These are phyloP conservation scores for Embiotoca jacksoni DNA, from an alignment of 2,113 vertebrate genomes.

Conservation along the genomic window DNA sequence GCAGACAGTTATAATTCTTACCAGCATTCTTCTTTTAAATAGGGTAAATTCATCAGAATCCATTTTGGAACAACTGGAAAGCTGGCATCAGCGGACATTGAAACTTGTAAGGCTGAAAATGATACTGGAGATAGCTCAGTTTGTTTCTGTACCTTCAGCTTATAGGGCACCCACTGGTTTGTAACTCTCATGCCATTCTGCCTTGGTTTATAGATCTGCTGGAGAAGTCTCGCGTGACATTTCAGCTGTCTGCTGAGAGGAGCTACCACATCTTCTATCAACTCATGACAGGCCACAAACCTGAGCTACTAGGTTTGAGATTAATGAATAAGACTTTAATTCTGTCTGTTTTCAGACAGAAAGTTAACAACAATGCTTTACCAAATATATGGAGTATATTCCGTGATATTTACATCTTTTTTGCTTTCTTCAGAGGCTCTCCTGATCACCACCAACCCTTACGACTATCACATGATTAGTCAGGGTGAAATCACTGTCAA, in stretches of 20 bases:
- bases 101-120: conserved; percentile 69
- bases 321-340: neutral
- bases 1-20: neutral
- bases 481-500: conserved; percentile 80
- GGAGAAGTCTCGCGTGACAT: conserved; percentile 81
- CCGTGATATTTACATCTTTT: neutral
- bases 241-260: conserved; percentile 85
- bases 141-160: neutral
- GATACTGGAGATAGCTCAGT: neutral
- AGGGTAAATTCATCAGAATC: conserved; percentile 80
- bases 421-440: conserved; percentile 77
- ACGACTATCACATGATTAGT: conserved; percentile 78
- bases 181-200: neutral
- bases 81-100: conserved; percentile 75
- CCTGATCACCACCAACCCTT: conserved; percentile 78
- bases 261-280: conserved; percentile 87
- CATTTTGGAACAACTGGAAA: conserved; percentile 70
- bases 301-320: conserved; percentile 78
- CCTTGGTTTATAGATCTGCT: conserved; percentile 71
- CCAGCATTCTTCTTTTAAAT: neutral
- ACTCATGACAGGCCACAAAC: conserved; percentile 82
- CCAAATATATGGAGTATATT: neutral
- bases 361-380: no score
- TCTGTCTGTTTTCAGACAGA: neutral
- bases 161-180: neutral